These are phyloP conservation scores for Diarsia rubi DNA, from an alignment of 2,888 invertebrate species.

Conservation along the genomic window DNA sequence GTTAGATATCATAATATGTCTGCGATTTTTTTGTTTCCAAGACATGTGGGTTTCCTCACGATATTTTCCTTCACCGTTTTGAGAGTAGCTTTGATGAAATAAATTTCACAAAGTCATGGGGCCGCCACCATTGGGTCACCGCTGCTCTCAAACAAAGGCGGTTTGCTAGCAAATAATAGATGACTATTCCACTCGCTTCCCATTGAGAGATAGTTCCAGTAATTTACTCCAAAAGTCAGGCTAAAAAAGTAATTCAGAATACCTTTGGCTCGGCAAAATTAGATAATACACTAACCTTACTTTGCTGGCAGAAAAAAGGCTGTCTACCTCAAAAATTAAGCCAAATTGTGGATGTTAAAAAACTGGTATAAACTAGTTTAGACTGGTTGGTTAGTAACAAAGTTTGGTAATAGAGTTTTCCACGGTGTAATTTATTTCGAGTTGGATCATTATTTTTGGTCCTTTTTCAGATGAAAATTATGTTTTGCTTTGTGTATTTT, in stretches of 20 bases:
- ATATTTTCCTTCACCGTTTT: too few species aligned
- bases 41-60: too few species aligned
- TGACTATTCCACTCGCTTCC: slow-evolving; percentile 38
- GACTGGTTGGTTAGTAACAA: slow-evolving; percentile 23
- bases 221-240: slow-evolving; percentile 30
- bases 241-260: slow-evolving; percentile 35
- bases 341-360: slow-evolving; percentile 34
- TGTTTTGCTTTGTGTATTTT: slow-evolving; percentile 11
- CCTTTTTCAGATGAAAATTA: not conserved
- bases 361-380: slow-evolving; percentile 40
- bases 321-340: slow-evolving; percentile 22
- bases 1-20: too few species aligned
- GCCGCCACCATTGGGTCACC: too few species aligned
- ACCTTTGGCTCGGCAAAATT: slow-evolving; percentile 29
- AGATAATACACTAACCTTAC: slow-evolving; percentile 20
- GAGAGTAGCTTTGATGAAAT: too few species aligned
- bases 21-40: too few species aligned
- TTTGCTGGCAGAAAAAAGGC: slow-evolving; percentile 11
- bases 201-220: slow-evolving; percentile 31
- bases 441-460: slow-evolving; percentile 19
- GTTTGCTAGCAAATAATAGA: slow-evolving; percentile 25
- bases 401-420: slow-evolving; percentile 39
- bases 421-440: slow-evolving; percentile 39
- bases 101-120: too few species aligned
- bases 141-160: not conserved